Base-by-base conservation (phyloP, 2,888 invertebrate species). In the Acronicta alni region DNA sequence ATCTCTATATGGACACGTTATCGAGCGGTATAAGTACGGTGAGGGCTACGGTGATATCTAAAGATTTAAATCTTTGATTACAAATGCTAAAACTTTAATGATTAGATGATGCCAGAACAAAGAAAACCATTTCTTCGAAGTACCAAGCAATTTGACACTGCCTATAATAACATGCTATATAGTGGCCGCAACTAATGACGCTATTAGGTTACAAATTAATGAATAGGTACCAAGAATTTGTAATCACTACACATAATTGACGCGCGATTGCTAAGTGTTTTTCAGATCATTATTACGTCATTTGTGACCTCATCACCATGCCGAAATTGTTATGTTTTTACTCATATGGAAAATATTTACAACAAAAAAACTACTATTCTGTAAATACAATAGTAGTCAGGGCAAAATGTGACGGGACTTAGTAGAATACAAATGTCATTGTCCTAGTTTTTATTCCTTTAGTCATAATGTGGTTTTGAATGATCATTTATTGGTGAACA, bases 401-500 rank as follows among this genome's bases (percentile, higher is more conserved):
- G 18, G 32, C 8, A 17, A 12, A 26, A 35, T 7, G 7, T 20
- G 18, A n/a, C 9, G 10, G 1, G 0, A 9, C 35, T 61, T 43
- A 26, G 9, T 16, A 6, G 12, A 30, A 3, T 37, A 67, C 14
- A 26, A 46, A 53, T 12, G 30, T 44, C 37, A 20, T 8, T 65
- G 48, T 35, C 65, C 69, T 37, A 16, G 5, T 45, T 62, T 41
- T 8, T 10, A 14, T 45, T 47, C 9, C 38, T 39, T 52, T 20
- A 45, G 23, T 55, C 39, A 38, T 55, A 38, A 15, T 66, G 55
- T 39, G 44, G 68, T 44, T 59, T 39, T 15, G 32, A 10, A 43
- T 30, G 32, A 23, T 17, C 14, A 48, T 48, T 35, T 37, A 37
- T 68, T 47, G 44, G 4, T 15, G 53, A 67, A 17, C n/a, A 39